These are phyloP conservation scores for Cyclopterus lumpus DNA, from an alignment of 2,797 vertebrate genomes.

Conservation along the genomic window DNA sequence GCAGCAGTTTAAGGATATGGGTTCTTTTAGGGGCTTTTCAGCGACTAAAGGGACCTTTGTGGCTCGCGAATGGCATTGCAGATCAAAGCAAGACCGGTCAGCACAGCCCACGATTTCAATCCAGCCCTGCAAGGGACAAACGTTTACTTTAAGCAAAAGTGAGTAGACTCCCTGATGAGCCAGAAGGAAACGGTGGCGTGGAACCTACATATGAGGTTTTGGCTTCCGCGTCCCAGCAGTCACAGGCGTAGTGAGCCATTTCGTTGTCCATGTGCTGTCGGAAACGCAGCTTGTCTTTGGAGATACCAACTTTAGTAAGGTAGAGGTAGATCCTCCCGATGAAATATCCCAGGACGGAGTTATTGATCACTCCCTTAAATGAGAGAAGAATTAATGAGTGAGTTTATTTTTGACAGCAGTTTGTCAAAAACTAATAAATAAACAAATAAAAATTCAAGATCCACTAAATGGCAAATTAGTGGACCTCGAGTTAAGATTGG, in stretches of 20 bases:
- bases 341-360: constrained; percentile 98
- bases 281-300: constrained; percentile 96
- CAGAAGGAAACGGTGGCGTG: not conserved
- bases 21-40: constrained; percentile 96
- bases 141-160: not conserved
- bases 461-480: not conserved
- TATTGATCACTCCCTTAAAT: constrained; percentile 94
- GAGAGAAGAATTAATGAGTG: not conserved
- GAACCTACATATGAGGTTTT: constrained; percentile 96
- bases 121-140: constrained; percentile 89
- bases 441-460: not conserved
- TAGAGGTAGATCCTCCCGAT: constrained; percentile 99
- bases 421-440: not conserved
- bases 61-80: constrained; percentile 91
- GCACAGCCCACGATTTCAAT: constrained; percentile 99
- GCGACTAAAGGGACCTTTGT: constrained; percentile 97
- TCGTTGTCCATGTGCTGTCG: constrained; percentile 99
- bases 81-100: constrained; percentile 96
- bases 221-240: constrained; percentile 98
- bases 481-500: not conserved
- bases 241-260: constrained; percentile 99
- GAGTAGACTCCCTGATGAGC: not conserved
- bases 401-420: not conserved
- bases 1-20: constrained; percentile 91
- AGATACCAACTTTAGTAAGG: constrained; percentile 93